A percentile compares a stretch with the other conserved stretches of the same genome.
phyloP scores from a whole-genome alignment of 2,113 vertebrate species.

The Microcebus griseorufus region DNA sequence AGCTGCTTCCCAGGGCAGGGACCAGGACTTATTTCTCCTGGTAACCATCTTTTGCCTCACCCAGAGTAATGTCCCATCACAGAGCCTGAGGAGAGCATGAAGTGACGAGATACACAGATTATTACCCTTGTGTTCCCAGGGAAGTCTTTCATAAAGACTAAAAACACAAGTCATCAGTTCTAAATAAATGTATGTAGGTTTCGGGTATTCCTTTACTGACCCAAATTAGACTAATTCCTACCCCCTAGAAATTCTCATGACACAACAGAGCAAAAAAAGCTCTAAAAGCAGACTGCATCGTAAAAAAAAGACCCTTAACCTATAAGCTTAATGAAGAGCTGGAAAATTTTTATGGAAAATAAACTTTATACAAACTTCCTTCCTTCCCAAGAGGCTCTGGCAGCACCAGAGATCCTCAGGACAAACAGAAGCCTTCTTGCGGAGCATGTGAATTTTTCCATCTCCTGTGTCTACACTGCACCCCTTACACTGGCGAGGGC shows the following conservation, averaged over 20 bases:
- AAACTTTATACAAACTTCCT: not conserved
- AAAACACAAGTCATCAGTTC: not conserved
- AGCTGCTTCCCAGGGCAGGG: not conserved
- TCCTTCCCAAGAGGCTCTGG: not conserved
- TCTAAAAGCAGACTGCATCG: not conserved
- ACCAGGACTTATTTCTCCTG: not conserved
- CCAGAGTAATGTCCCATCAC: not conserved
- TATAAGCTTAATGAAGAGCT: not conserved
- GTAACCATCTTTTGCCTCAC: not conserved
- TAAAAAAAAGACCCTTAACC: not conserved
- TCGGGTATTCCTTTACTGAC: not conserved
- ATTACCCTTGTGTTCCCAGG: not conserved
- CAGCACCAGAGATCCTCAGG: not conserved
- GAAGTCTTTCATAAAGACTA: not conserved
- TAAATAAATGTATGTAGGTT: not conserved
- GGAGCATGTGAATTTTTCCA: not conserved
- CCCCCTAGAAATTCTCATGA: not conserved
- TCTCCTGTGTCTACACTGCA: accelerated
- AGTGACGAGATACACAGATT: not conserved
- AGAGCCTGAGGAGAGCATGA: not conserved
- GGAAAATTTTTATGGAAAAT: not conserved
- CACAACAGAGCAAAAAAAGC: not conserved
- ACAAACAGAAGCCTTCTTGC: not conserved
- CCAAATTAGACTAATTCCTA: not conserved
- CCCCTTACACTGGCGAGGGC: not conserved